Evolutionary conservation across 2,797 vertebrate genomes (phyloP), one percentile per base, ranked within the genome.

Genomic region (Knipowitschia caucasica): DNA sequence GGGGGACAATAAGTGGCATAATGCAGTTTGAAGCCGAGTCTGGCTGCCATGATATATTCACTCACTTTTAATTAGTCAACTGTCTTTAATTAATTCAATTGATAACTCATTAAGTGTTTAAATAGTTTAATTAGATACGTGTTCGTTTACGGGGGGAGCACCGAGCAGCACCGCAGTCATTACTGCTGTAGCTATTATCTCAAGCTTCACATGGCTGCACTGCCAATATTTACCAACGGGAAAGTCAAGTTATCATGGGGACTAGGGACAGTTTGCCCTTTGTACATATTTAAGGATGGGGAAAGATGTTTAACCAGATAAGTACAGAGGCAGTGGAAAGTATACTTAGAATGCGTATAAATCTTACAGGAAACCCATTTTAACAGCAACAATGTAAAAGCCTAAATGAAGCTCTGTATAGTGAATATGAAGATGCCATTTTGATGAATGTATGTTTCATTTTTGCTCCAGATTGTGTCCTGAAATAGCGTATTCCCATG

Each of bases 51-150:
- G 71, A 77, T 68, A 67, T 62, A 52, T 72, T 77, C 57, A 75
- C 80, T 79, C 70, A 61, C 52, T 79, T 76, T 73, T 59, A 77
- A 82, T 82, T 75, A 75, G 67, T 70, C 65, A 66, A 54, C 71
- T 57, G 63, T 55, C 62, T 73, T 81, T 73, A 78, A 84, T 83
- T 72, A 81, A 75, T 75, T 69, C 55, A 67, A 51, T 72, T 78
- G 70, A 78, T 59, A 67, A 69, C 69, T 72, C 73, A 79, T 83
- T 82, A 73, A 71, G 50, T 62, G 57, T 74, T 82, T 80, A 71
- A 83, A 81, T 72, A 70, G 73, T 69, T 74, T 40, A 81, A 64
- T 85, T 80, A 75, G 69, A 77, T 58, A 65, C 43, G 50, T 60
- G 58, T 66, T 67, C 30, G 50, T 73, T 78, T 75, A 33, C 3